Percentiles rank a stretch among this genome's conserved stretches.
These are phyloP conservation scores for Rhipidura dahli DNA, from an alignment of 2,113 vertebrate species.

Conservation along the genomic window DNA sequence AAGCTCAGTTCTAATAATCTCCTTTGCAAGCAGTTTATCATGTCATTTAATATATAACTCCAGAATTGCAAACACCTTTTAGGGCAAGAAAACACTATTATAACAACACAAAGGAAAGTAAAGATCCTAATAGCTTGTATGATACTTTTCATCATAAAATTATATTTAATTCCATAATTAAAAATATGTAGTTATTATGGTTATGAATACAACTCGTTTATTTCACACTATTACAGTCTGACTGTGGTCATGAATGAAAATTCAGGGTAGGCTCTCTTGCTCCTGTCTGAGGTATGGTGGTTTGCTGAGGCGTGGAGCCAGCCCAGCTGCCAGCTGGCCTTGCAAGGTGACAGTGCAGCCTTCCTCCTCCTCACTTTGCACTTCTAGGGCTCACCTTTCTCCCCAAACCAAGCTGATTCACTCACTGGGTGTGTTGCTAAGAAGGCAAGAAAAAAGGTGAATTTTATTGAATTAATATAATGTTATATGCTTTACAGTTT, in stretches of 20 bases:
- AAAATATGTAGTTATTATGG: not conserved
- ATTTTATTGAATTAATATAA: not conserved
- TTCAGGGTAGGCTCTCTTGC: not conserved
- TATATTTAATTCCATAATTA: not conserved
- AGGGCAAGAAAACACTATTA: not conserved
- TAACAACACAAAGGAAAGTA: not conserved
- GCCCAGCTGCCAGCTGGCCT: not conserved
- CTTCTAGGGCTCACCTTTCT: not conserved
- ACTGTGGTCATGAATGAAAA: not conserved
- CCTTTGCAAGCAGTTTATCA: not conserved
- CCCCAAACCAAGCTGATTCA: not conserved
- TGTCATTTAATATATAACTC: not conserved
- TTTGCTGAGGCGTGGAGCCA: not conserved
- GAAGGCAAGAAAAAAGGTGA: not conserved
- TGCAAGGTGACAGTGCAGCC: not conserved
- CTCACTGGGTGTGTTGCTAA: not conserved
- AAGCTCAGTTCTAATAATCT: not conserved
- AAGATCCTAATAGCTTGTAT: not conserved
- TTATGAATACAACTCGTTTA: not conserved
- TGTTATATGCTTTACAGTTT: not conserved
- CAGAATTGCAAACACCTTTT: not conserved
- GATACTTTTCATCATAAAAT: not conserved
- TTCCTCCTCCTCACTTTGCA: not conserved
- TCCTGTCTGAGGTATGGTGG: not conserved
- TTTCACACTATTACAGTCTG: not conserved